Base-by-base conservation (phyloP, 2,888 invertebrate species). In the Pseudococcus jackbeardsleyi region DNA sequence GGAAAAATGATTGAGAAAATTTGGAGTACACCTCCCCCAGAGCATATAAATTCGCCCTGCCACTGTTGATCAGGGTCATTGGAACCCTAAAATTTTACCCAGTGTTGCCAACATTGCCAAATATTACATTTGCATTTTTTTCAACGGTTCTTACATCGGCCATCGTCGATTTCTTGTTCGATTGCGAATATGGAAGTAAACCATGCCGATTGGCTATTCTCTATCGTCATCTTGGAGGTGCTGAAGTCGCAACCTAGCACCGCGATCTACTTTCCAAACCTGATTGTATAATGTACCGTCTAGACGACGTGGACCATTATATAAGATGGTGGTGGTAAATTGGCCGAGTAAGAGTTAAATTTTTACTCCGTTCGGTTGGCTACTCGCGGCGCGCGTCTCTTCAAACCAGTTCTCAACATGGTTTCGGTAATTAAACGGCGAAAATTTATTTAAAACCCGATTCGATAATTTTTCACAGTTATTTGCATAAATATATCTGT, bases 251-350 rank as follows among this genome's bases (percentile, higher is more conserved):
- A 33, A 3, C 26, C 26, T 33, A 42, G 17, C 79, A 9, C n/a
- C 79, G 42, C 79, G 79, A 79, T 79, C 79, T 42, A 79, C 79
- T 79, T 79, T 79, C 79, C 79, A 79, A 79, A 79, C 79, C 79
- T 79, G 79, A 79, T 79, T 79, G 79, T 79, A 79, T 79, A 79
- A 79, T 42, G 42, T 42, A 79, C 68, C 68, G 79, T 79, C 79
- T 79, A 79, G 79, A 79, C 79, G 79, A 79, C 68, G 64, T 72
- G 26, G 26, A 72, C 68, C 68, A 72, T 72, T 72, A 72, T 72
- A 72, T 72, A 72, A 72, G 68, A 72, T 72, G 19, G 59, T 59
- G 59, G 59, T 19, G 19, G 59, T 59, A 59, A 59, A 59, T 59
- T 59, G 59, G 19, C 19, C n/a, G 59, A 59, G n/a, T n/a, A 1